Base-by-base conservation (phyloP, 2,888 invertebrate species). In the Sphaerophoria taeniata region DNA sequence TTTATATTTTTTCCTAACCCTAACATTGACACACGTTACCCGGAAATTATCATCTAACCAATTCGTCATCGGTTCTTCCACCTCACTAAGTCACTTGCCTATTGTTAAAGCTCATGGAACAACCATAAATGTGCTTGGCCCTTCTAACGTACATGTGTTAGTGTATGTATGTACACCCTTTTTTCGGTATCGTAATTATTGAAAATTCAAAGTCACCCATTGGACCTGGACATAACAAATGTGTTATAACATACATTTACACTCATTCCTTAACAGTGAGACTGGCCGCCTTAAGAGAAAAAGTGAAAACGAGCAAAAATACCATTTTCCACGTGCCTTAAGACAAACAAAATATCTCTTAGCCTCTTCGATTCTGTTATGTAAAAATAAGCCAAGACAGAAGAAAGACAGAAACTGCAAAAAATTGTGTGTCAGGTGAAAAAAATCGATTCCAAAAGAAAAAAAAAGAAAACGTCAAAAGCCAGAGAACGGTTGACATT, bases 301-400 rank as follows among this genome's bases (percentile, higher is more conserved):
- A 39, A 24, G 24, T 58, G 12, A 58, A 76, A 76, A 70, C 69
- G 60, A 69, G 58, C 56, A 75, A 47, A 58, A 70, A 61, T 39
- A 79, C 56, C 67, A 63, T 61, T 61, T 14, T 43, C 34, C 73
- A 45, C 63, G 77, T 60, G 39, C 39, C 39, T 43, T 24, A 43
- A 43, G 12, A 60, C 6, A 60, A 12, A 60, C 24, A 39, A 43
- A 39, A 12, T 39, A 6, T 12, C 24, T 60, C 43, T 60, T 43
- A 65, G 53, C 73, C 55, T 56, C 16, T 63, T 67, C 49, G 63
- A 61, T 47, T 33, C 58, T 14, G 31, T 60, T 60, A 60, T 3
- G 39, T 12, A 43, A 60, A 60, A 60, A 24, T 24, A 49, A 49
- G 24, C 14, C n/a, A 47, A 58, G 14, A 56, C 34, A 14, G 7